phyloP scores from a whole-genome alignment of 2,113 vertebrate species.

The Chaenogobius annularis region DNA sequence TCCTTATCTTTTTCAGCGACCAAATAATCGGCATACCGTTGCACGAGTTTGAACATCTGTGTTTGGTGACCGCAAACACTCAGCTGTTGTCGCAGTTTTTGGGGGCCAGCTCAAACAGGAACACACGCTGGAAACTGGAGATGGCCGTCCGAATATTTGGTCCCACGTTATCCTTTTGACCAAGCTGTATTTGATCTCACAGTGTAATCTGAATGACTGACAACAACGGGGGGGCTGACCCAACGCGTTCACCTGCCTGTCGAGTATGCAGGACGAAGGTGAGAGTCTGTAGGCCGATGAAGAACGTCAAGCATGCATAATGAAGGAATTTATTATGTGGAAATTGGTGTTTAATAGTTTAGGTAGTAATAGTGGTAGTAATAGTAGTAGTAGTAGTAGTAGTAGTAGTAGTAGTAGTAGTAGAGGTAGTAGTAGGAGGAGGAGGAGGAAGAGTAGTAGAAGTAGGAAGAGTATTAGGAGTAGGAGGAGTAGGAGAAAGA shows the following conservation, averaged over 20 bases:
- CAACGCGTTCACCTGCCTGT: conserved; percentile 1
- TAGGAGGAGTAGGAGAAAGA: too few species aligned
- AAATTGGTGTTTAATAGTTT: too few species aligned
- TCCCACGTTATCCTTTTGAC: conserved; percentile 68
- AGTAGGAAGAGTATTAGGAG: too few species aligned
- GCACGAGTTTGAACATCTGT: conserved; percentile 77
- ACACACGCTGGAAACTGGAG: conserved; percentile 39
- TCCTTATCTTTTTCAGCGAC: conserved; percentile 48
- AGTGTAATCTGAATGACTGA: conserved; percentile 56
- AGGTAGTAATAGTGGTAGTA: too few species aligned
- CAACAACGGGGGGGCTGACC: conserved; percentile 40
- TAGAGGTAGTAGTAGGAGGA: too few species aligned
- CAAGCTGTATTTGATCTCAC: conserved; percentile 65
- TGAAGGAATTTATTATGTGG: too few species aligned
- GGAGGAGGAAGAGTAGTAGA: too few species aligned
- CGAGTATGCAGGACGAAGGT: not conserved
- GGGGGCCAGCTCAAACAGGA: conserved; percentile 59
- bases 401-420: too few species aligned
- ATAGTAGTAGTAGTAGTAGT: too few species aligned
- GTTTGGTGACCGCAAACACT: conserved; percentile 66
- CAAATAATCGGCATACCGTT: conserved; percentile 62
- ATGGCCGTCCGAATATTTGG: conserved; percentile 47
- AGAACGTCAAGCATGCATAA: too few species aligned
- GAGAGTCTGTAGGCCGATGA: not conserved
- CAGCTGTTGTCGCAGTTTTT: conserved; percentile 65